Evolutionary conservation across 2,888 invertebrate species (phyloP), one percentile per base, ranked within the genome.

Genomic region (Copidosoma aretas): DNA sequence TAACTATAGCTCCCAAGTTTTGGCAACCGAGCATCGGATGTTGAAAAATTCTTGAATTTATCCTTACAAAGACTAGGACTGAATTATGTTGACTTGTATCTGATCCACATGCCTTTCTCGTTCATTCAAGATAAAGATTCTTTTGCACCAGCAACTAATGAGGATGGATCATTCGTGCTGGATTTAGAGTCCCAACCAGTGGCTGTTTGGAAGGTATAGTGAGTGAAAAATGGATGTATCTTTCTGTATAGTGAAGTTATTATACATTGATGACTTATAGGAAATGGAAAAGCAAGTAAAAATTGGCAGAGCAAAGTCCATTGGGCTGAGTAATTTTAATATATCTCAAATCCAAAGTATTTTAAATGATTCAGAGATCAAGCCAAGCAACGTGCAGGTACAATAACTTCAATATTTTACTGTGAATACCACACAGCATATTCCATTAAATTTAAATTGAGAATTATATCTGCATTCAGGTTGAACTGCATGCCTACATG

Each of bases 301-400:
- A 72, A 84, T 86, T 62, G 92, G 92, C 3, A 84, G 87, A 24
- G 83, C 88, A 0, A 89, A 87, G 77, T 88, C 91, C n/a, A 89
- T 94, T 73, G 94, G 94, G 3, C 79, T 94, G 61, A 94, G 93
- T 60, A 94, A 94, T 82, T 94, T 91, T 82, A 93, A 91, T 78
- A 86, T 86, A 68, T 79, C 84, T 19, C 94, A 94, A 84, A 86
- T 93, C 64, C 79, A 86, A 72, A 85, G 86, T 70, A 88, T 93
- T 65, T 86, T 89, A 73, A 84, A 88, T 21, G 81, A 80, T 25
- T 87, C 90, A 0, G 86, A 84, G 60, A 86, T 93, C 56, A 90
- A 89, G 79, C 93, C 93, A 2, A 88, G 90, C 67, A 91, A 91
- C 71, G 81, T 92, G 65, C 91, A 91, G 81, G 83, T 83, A 76